Evolutionary conservation across 2,888 invertebrate species (phyloP), one percentile per base, ranked within the genome.

Genomic region (Leptinotarsa rubiginosa): DNA sequence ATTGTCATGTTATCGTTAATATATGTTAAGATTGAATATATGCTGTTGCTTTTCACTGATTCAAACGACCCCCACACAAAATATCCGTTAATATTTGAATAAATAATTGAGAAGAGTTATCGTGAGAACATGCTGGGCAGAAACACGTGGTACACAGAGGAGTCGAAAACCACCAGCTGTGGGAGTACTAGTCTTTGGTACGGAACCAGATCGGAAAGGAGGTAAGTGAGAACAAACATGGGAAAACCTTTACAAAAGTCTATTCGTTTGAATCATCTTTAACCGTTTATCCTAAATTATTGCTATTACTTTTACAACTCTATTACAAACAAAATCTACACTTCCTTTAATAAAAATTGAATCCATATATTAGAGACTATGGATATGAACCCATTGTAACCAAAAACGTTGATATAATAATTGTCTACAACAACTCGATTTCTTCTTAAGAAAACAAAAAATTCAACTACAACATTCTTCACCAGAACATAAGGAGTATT

Each of bases 331-430:
- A 56, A 56, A 56, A 56, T 22, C 1, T 22, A 56, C 22, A 56
- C 25, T 56, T 56, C 20, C 15, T 22, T 22, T 2, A 22, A 56
- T 56, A 12, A 22, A 56, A 56, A 15, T 22, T 56, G 56, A 56
- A 54, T 18, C 54, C 54, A 54, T 54, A 54, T 54, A 54, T 54
- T n/a, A 54, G n/a, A 54, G 54, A 54, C 56, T 56, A 56, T 56
- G 56, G 2, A 56, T 56, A 20, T 56, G 56, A 56, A 56, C 56
- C 20, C 13, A 56, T 56, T 56, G 56, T 20, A 56, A 56, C 56
- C 12, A 15, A 22, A 56, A 20, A 56, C 1, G 22, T 56, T 56
- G 56, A 56, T 56, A 56, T 10, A 18, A 52, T 52, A 52, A 52
- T 7, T 20, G 56, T 22, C 56, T 56, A 56, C 16, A 56, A 56